Base-by-base conservation (phyloP, 2,888 invertebrate species). In the Platynereis dumerilii region DNA sequence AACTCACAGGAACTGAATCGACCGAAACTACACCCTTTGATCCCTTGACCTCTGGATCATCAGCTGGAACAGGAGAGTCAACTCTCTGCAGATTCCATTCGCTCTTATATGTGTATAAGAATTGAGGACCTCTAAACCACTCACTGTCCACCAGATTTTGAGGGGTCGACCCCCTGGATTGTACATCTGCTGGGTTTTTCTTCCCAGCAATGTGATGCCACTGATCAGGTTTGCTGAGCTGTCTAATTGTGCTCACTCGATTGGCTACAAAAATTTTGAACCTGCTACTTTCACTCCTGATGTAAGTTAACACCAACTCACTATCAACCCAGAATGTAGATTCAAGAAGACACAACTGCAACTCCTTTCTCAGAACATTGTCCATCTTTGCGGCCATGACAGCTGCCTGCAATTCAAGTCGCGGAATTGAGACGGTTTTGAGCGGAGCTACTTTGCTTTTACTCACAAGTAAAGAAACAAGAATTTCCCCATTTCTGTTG, bases 221-320 rank as follows among this genome's bases (percentile, higher is more conserved):
- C 28, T 60, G 56, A 20, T 58, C 45, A 26, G 29, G 59, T 5
- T 17, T 57, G 15, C 7, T 58, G 3, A 45, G 12, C 15, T 58
- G 39, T 3, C 60, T 3, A n/a, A 60, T 60, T 20, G n/a, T 60
- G 5, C 27, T 7, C 3, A 60, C 58, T 60, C 60, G 24, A 29
- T 60, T 60, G 7, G 27, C 55, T 7, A 60, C 60, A 58, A 26
- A 60, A 2, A 60, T 20, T 17, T 60, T 58, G 60, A 54, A 60
- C 17, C 62, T 26, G n/a, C 29, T 60, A n/a, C 58, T 58, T n/a
- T 60, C 52, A 58, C 27, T 60, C 5, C n/a, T 60, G 55, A 60
- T 58, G 29, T 60, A 60, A 15, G 3, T 26, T n/a, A 58, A n/a
- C 7, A 58, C 59, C 20, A 58, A 10, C 44, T 58, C 45, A n/a